Conservation (phyloP, 1,140 invertebrate genomes). For the Hirudo medicinalis region DNA sequence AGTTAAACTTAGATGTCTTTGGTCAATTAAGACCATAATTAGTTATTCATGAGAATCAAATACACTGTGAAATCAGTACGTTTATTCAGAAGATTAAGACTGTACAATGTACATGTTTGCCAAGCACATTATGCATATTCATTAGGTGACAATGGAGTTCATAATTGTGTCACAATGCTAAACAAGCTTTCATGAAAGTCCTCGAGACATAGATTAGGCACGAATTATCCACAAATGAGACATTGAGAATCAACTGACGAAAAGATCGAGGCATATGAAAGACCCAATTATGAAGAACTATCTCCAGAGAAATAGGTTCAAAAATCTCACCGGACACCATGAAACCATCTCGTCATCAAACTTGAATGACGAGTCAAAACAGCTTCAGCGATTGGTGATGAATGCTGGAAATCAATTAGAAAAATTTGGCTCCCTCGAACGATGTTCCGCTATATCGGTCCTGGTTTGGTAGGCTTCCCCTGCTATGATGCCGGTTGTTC, state of each 20-base stretch:
- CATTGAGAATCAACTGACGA: neutral
- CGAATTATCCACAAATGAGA: too few relatives aligned
- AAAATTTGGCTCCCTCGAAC: constrained; percentile 45
- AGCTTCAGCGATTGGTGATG: neutral
- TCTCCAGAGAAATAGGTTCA: neutral
- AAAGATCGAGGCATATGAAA: neutral
- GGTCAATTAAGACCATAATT: too few relatives aligned
- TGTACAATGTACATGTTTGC: too few relatives aligned
- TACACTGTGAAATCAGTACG: too few relatives aligned
- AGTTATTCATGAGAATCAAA: too few relatives aligned
- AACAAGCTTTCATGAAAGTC: too few relatives aligned
- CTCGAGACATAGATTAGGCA: too few relatives aligned
- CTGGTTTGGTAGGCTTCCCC: constrained; percentile 33
- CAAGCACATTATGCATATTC: too few relatives aligned
- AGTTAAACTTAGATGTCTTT: too few relatives aligned
- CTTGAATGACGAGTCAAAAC: neutral
- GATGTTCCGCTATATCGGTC: constrained; percentile 40
- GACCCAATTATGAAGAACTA: neutral
- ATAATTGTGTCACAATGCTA: too few relatives aligned
- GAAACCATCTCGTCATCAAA: neutral
- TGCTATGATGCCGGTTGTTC: constrained; percentile 31
- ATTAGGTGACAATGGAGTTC: too few relatives aligned
- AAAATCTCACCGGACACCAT: neutral
- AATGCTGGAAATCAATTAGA: constrained; percentile 22
- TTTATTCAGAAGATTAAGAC: too few relatives aligned